These are phyloP conservation scores for Gracilinanus agilis DNA, from an alignment of 2,113 vertebrate species.

Conservation along the genomic window DNA sequence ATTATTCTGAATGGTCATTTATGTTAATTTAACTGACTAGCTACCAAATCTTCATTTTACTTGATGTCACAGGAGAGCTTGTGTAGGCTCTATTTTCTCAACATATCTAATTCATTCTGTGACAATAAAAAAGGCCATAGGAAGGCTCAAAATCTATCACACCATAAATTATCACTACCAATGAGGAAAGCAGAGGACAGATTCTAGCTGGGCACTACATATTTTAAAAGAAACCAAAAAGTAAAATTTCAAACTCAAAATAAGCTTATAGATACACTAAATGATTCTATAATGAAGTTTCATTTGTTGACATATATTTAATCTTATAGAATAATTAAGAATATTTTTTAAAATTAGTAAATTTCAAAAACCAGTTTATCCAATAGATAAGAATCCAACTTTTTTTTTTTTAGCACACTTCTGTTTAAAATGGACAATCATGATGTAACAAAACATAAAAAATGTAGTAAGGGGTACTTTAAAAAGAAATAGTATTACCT, in stretches of 20 bases:
- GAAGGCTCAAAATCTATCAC: background rate
- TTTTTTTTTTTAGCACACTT: background rate
- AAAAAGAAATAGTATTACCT: background rate
- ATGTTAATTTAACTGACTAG: rapidly evolving
- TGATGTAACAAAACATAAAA: background rate
- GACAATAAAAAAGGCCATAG: too few species aligned
- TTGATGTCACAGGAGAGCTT: background rate
- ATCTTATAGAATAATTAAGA: constrained; percentile 20
- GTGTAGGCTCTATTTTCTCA: background rate
- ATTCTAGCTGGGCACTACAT: background rate
- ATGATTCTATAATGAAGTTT: background rate
- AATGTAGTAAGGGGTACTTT: background rate
- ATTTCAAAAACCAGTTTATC: background rate
- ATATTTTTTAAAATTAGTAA: constrained; percentile 12
- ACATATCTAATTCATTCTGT: background rate
- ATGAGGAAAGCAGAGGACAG: background rate
- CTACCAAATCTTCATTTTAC: background rate
- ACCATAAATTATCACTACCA: background rate
- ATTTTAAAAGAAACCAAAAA: constrained; percentile 9
- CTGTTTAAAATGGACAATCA: background rate
- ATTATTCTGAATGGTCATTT: background rate
- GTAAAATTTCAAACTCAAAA: constrained; percentile 33
- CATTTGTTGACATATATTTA: background rate
- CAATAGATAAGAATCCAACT: background rate
- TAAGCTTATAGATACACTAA: background rate